Evolutionary conservation across 2,113 vertebrate species (phyloP).

Genomic region (Vimba vimba): DNA sequence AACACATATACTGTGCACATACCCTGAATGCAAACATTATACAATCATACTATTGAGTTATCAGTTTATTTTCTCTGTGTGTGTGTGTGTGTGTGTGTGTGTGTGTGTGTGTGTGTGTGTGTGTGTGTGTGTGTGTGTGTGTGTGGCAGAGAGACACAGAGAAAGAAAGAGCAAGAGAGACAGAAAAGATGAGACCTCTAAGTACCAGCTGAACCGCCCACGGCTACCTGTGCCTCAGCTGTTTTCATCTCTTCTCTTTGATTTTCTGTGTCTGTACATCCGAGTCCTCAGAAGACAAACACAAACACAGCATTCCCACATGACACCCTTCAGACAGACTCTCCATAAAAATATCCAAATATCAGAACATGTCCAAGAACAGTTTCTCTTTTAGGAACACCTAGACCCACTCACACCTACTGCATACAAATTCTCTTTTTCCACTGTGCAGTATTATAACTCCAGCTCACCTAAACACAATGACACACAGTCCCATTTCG

Average conservation of each 20-base stretch:
- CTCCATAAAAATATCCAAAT: slow-evolving; percentile 24
- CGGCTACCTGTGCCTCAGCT: slow-evolving; percentile 38
- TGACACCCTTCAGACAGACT: slow-evolving; percentile 30
- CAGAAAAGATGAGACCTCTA: slow-evolving; percentile 29
- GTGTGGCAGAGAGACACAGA: background rate
- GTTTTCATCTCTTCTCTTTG: slow-evolving; percentile 47
- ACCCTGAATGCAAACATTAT: background rate
- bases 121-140: too few species aligned
- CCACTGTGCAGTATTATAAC: background rate
- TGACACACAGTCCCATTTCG: background rate
- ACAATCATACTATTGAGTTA: background rate
- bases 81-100: too few species aligned
- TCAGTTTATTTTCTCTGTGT: background rate
- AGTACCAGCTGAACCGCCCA: slow-evolving; percentile 39
- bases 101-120: too few species aligned
- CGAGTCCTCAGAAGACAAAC: slow-evolving; percentile 26
- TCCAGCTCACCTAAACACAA: background rate
- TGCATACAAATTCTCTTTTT: background rate
- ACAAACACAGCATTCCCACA: slow-evolving; percentile 29
- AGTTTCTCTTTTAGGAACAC: slow-evolving; percentile 19
- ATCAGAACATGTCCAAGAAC: slow-evolving; percentile 11
- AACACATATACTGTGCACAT: background rate
- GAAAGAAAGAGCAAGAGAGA: background rate
- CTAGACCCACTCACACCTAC: background rate
- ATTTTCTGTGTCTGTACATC: slow-evolving; percentile 48